Evolutionary conservation across 2,797 vertebrate species (phyloP).

Genomic region (Euthynnus affinis): DNA sequence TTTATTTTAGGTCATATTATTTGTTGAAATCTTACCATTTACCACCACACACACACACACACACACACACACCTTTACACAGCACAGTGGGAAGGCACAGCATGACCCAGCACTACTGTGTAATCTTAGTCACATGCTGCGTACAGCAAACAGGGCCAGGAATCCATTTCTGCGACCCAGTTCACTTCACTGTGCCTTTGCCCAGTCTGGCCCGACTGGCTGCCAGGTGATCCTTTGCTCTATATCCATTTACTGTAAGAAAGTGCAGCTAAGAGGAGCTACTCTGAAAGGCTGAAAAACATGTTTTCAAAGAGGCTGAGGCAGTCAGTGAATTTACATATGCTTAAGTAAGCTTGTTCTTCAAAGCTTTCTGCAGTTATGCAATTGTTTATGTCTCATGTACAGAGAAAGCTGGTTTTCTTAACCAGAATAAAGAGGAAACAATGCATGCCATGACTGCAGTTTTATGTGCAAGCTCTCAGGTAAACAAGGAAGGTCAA

Average conservation of each 20-base stretch:
- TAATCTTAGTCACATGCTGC: slow-evolving; percentile 80
- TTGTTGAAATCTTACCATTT: slow-evolving; percentile 2
- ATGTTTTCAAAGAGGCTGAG: neutral
- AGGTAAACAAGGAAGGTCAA: neutral
- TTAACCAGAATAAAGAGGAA: neutral
- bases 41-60: neutral
- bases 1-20: neutral
- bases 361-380: neutral
- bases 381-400: neutral
- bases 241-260: slow-evolving; percentile 22
- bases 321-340: too few relatives aligned
- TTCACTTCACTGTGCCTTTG: slow-evolving; percentile 43
- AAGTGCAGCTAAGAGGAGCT: slow-evolving; percentile 2
- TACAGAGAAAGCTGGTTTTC: neutral
- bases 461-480: too few relatives aligned
- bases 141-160: slow-evolving; percentile 61
- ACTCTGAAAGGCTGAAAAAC: too few relatives aligned
- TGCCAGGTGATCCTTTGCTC: slow-evolving; percentile 42
- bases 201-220: slow-evolving; percentile 17
- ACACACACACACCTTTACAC: slow-evolving; percentile 44
- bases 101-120: slow-evolving; percentile 64
- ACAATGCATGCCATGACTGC: neutral
- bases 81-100: slow-evolving; percentile 53
- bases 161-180: slow-evolving; percentile 64
- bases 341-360: neutral